Base-by-base conservation (phyloP, 1,140 invertebrate genomes). In the Holcopasites calliopsidis region DNA sequence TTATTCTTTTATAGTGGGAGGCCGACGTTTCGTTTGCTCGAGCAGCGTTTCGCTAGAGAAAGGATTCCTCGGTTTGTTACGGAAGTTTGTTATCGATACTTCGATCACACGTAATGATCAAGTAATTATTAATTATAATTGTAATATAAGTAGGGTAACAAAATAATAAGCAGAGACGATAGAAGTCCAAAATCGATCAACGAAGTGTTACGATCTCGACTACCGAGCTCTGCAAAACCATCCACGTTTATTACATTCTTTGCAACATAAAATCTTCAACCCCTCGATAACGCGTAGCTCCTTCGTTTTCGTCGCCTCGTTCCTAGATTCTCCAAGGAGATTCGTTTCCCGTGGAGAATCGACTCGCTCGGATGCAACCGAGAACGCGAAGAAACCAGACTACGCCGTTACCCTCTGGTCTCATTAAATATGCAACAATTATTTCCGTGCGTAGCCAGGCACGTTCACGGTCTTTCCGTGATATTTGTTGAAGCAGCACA, bases 351-450 rank as follows among this genome's bases (percentile, higher is more conserved):
- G 11, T 8, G 2, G 54, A 77, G 50, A 52, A 80, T 72, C 73
- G 64, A 66, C 40, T 23, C 21, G n/a, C 40, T 23, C 21, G n/a
- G 62, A 13, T 11, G 68, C 44, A 58, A 49, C 61, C 54, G 61
- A 60, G 70, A 76, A 80, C 66, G 74, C 71, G 26, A 31, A 50
- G 28, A 64, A 61, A 70, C 62, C 64, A 76, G 64, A 66, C 58
- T 72, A 73, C 44, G 49, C 35, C 35, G 57, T 77, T 50, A 70
- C 64, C 74, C 74, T 77, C 54, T 64, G n/a, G 40, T 78, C 75
- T 81, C 79, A 75, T 86, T 84, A 84, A 83, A 87, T 86, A 87
- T 82, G 79, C 84, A 79, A 84, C 84, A 84, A 87, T 88, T 88
- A 83, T 86, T 84, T 79, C 80, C 80, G 79, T 81, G 71, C 68